Evolutionary conservation across 2,888 invertebrate species (phyloP).

Genomic region (Plebejus argus): DNA sequence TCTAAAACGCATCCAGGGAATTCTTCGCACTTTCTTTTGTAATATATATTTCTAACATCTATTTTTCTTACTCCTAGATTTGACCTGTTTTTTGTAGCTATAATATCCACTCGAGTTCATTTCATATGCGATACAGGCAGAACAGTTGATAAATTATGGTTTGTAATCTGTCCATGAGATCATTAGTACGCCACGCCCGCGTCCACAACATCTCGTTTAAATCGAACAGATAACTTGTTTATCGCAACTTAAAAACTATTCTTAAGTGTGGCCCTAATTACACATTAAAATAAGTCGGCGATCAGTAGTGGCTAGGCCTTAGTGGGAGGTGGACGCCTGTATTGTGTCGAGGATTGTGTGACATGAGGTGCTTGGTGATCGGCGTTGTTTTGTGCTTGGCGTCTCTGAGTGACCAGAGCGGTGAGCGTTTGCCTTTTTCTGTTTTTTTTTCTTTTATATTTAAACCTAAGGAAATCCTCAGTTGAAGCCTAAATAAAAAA

Average conservation of each 20-base stretch:
- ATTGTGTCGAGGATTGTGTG: conserved; percentile 63
- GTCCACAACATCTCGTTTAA: conserved; percentile 37
- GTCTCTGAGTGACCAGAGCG: conserved; percentile 56
- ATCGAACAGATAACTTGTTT: conserved; percentile 28
- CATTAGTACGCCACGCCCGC: conserved; percentile 44
- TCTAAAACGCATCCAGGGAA: too few relatives aligned
- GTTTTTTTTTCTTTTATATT: not conserved
- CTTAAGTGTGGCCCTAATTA: conserved; percentile 27
- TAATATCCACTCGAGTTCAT: not conserved
- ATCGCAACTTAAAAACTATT: conserved; percentile 28
- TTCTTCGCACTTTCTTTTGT: too few relatives aligned
- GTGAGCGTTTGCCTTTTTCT: conserved; percentile 52
- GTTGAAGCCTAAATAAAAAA: not conserved
- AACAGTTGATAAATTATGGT: conserved; percentile 24
- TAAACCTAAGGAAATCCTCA: not conserved
- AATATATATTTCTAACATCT: too few relatives aligned
- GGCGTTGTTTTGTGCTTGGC: conserved; percentile 59
- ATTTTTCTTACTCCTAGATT: too few relatives aligned
- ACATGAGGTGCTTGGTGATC: conserved; percentile 68
- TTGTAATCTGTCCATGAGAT: conserved; percentile 37
- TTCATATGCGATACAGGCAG: not conserved
- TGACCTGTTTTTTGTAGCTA: not conserved
- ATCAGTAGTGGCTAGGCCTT: conserved; percentile 60
- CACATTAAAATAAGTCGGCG: conserved; percentile 34
- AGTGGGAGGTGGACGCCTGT: conserved; percentile 56